Conservation (phyloP, 2,888 invertebrate genomes). For the Chirona hameri region DNA sequence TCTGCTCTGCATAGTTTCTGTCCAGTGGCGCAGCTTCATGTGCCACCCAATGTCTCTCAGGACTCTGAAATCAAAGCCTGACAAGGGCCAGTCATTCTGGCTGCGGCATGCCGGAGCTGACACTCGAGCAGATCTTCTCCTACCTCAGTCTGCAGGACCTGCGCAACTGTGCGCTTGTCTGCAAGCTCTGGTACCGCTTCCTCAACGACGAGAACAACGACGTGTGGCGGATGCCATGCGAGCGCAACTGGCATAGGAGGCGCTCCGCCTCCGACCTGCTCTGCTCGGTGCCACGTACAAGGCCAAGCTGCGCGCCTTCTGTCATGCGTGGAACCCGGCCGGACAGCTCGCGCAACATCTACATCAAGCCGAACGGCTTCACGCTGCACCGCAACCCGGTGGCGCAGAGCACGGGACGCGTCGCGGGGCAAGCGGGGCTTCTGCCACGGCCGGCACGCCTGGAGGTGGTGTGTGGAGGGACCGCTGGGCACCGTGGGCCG, state of each 20-base stretch:
- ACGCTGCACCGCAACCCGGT: constrained; percentile 97
- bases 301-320: constrained; percentile 87
- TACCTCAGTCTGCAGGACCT: constrained; percentile 83
- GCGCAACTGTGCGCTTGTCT: constrained; percentile 83
- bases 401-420: constrained; percentile 96
- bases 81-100: constrained; percentile 30
- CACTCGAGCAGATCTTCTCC: constrained; percentile 85
- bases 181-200: constrained; percentile 87
- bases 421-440: constrained; percentile 84
- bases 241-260: constrained; percentile 78
- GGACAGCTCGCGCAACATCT: constrained; percentile 97
- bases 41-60: background rate
- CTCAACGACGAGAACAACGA: constrained; percentile 91
- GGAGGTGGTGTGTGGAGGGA: constrained; percentile 99
- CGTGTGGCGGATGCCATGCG: constrained; percentile 88
- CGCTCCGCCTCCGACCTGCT: constrained; percentile 86
- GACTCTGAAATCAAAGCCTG: background rate
- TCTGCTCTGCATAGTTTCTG: too few relatives aligned
- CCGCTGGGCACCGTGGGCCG: constrained; percentile 97
- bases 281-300: constrained; percentile 82
- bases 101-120: constrained; percentile 63
- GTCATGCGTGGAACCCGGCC: constrained; percentile 94
- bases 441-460: constrained; percentile 85
- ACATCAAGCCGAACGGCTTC: constrained; percentile 93
- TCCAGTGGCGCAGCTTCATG: background rate